Evolutionary conservation across 2,888 invertebrate genomes (phyloP).

Genomic region (Crepidodera aurea): DNA sequence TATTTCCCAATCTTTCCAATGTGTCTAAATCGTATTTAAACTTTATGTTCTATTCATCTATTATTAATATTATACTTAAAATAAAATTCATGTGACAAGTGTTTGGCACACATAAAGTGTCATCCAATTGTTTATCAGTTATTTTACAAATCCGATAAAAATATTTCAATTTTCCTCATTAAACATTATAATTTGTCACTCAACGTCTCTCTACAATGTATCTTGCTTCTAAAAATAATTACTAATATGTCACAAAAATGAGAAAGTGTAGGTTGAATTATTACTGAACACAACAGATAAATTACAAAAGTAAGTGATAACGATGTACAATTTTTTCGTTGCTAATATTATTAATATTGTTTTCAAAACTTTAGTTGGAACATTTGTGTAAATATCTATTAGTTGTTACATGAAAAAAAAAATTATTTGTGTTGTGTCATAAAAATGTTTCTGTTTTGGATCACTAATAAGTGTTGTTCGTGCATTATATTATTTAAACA

Average conservation of each 20-base stretch:
- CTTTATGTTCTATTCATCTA: neutral
- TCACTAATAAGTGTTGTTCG: too few species aligned
- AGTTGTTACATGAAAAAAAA: too few species aligned
- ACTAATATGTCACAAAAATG: neutral
- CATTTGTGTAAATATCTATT: too few species aligned
- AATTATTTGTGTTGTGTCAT: too few species aligned
- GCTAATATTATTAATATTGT: neutral
- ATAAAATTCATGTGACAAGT: conserved; percentile 6
- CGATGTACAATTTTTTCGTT: neutral
- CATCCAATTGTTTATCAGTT: conserved; percentile 2
- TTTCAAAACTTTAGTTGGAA: too few species aligned
- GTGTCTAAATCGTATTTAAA: too few species aligned
- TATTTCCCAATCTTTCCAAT: too few species aligned
- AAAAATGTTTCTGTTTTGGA: too few species aligned
- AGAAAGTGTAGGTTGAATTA: conserved; percentile 3
- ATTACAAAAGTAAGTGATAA: neutral
- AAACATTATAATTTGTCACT: conserved; percentile 9
- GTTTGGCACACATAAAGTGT: neutral
- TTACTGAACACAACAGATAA: neutral
- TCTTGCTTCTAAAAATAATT: neutral
- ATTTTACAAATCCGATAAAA: neutral
- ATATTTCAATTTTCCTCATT: conserved; percentile 3
- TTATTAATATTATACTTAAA: neutral
- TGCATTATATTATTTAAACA: too few species aligned
- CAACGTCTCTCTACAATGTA: neutral